phyloP scores from a whole-genome alignment of 2,113 vertebrate genomes.

The Stomatorhinus ivindoensis region DNA sequence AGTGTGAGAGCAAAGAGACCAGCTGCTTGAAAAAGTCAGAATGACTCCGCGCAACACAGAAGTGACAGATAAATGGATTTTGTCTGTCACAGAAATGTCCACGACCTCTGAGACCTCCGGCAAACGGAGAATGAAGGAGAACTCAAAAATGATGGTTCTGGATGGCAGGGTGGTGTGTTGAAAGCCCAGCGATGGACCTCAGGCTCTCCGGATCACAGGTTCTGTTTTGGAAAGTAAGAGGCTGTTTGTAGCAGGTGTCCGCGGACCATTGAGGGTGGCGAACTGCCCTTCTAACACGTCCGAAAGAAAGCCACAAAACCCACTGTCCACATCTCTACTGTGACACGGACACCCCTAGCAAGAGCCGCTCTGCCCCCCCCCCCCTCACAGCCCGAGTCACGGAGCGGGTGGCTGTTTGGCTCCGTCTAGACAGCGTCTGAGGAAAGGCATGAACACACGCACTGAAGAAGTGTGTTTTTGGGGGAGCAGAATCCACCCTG shows the following conservation, averaged over 20 bases:
- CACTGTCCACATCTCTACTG: neutral
- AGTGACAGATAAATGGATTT: neutral
- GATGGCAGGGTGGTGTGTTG: neutral
- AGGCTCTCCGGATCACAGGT: neutral
- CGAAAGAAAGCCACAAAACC: neutral
- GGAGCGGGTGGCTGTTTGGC: slow-evolving; percentile 69
- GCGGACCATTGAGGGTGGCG: neutral
- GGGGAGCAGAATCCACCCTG: neutral
- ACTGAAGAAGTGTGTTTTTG: slow-evolving; percentile 27
- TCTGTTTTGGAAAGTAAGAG: neutral
- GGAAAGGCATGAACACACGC: slow-evolving; percentile 60
- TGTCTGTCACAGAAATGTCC: neutral
- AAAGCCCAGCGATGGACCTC: neutral
- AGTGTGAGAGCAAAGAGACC: neutral
- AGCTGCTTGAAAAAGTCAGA: neutral
- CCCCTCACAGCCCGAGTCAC: slow-evolving; percentile 65
- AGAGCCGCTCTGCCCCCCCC: slow-evolving; percentile 70
- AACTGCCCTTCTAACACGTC: neutral
- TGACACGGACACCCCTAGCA: slow-evolving; percentile 22
- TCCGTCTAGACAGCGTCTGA: slow-evolving; percentile 92
- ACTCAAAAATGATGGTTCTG: neutral
- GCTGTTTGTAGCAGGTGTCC: neutral
- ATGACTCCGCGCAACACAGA: neutral
- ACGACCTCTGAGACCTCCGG: neutral
- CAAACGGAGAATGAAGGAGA: neutral